These are phyloP conservation scores for Dinoponera quadriceps DNA, from an alignment of 1,140 invertebrate species.

Conservation along the genomic window DNA sequence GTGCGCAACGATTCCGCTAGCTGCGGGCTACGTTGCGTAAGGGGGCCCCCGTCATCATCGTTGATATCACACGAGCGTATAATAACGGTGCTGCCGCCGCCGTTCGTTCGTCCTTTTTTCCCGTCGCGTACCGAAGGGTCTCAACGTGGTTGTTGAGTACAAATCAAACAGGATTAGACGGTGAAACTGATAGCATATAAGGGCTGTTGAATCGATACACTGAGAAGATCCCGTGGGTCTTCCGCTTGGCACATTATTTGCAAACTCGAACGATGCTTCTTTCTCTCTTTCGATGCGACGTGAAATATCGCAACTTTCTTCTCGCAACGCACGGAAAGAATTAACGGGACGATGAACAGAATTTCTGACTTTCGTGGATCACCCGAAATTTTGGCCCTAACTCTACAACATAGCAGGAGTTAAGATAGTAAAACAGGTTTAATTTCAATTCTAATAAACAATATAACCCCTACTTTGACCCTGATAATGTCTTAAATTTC, in stretches of 20 bases:
- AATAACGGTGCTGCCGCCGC: background rate
- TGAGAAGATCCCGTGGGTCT: background rate
- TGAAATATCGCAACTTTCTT: no score
- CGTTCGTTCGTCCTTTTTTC: slow-evolving; percentile 17
- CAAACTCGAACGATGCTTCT: no score
- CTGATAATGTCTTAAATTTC: no score
- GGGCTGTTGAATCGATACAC: background rate
- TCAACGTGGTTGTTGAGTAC: background rate
- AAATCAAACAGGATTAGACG: background rate
- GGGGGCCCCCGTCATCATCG: slow-evolving; percentile 19
- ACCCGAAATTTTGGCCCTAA: no score
- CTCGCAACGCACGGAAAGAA: no score
- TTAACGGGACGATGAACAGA: no score
- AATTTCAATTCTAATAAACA: no score
- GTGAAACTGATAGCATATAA: background rate
- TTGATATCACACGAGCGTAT: background rate
- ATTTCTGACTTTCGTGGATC: no score
- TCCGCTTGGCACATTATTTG: background rate
- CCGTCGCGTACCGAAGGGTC: background rate
- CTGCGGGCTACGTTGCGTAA: slow-evolving; percentile 34
- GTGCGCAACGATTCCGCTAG: slow-evolving; percentile 19
- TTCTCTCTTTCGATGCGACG: no score
- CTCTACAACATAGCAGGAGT: no score
- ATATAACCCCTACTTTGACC: no score
- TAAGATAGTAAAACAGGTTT: no score